Evolutionary conservation across 2,888 invertebrate species (phyloP), one percentile per base, ranked within the genome.

Genomic region (Dioctria linearis): DNA sequence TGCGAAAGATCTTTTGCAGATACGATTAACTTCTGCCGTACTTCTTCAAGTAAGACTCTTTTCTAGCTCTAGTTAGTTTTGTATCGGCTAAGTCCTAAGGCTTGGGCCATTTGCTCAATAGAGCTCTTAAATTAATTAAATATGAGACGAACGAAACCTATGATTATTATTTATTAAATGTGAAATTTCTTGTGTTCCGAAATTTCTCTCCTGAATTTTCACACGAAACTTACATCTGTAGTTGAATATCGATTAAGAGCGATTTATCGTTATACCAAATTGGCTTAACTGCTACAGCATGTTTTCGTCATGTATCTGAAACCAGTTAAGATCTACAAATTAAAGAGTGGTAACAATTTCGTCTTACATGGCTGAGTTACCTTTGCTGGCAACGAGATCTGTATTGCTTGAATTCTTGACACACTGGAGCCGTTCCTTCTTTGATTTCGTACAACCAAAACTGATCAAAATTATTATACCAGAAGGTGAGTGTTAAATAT

Each of bases 311-410:
- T 46, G 67, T 46, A 42, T 11, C 5, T 13, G 51, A 25, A 49
- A 51, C 25, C 69, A 49, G 69, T 69, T 69, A 69, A 69, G 69
- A 69, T 69, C 69, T 69, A 69, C 69, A 69, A 69, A 69, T 69
- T 69, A 51, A 69, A 69, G 69, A 69, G 51, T 69, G 51, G 69
- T 69, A 69, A 69, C 69, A 69, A 54, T 51, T 69, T 69, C 51
- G 51, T 69, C 69, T 49, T 69, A 69, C 69, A 69, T 51, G 69
- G 51, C 37, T 37, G 51, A 51, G 37, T 51, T 69, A 9, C 69
- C 69, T 51, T 69, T 51, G 37, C 51, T 9, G 69, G 69, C 51
- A 51, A 69, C 51, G 25, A 39, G 49, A 39, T 49, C 69, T 51
- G 49, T 69, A 39, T 43, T 46, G 69, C 54, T 51, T 39, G 69